A percentile compares a stretch with the other conserved stretches of the same genome.
phyloP scores from a whole-genome alignment of 1,140 invertebrate species.

The Scaptomyza graminum region DNA sequence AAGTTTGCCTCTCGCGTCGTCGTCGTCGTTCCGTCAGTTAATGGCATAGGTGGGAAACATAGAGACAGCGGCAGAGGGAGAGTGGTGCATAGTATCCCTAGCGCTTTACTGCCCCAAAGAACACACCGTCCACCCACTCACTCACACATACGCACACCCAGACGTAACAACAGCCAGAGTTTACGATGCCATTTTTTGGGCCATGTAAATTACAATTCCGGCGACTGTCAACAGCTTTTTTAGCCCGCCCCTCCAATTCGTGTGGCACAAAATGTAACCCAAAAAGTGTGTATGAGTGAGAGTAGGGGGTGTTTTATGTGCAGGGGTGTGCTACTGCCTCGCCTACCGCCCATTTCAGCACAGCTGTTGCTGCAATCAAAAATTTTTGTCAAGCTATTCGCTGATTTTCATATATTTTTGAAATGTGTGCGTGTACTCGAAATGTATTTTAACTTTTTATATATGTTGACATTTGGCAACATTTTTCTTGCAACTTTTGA shows the following conservation, averaged over 20 bases:
- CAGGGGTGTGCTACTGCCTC: not conserved
- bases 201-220: constrained; percentile 39
- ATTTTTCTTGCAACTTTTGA: constrained; percentile 18
- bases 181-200: constrained; percentile 17
- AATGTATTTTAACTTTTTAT: constrained; percentile 21
- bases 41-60: not conserved
- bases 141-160: not conserved
- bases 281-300: not conserved
- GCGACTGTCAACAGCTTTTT: constrained; percentile 37
- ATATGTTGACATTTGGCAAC: constrained; percentile 20
- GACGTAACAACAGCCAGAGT: constrained; percentile 23
- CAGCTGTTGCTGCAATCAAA: constrained; percentile 30
- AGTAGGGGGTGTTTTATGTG: too few relatives aligned
- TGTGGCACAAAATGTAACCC: not conserved
- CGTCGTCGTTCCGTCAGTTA: constrained; percentile 1
- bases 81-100: constrained; percentile 3
- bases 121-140: constrained; percentile 5
- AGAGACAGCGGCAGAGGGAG: not conserved
- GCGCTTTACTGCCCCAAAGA: constrained; percentile 26
- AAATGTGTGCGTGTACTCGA: constrained; percentile 9
- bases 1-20: constrained; percentile 20
- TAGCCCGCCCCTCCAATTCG: not conserved
- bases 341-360: not conserved
- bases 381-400: constrained; percentile 15
- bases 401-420: constrained; percentile 16